A percentile compares a stretch with the other conserved stretches of the same genome.
These are phyloP conservation scores for Sterna hirundo DNA, from an alignment of 2,113 vertebrate genomes.

Conservation along the genomic window DNA sequence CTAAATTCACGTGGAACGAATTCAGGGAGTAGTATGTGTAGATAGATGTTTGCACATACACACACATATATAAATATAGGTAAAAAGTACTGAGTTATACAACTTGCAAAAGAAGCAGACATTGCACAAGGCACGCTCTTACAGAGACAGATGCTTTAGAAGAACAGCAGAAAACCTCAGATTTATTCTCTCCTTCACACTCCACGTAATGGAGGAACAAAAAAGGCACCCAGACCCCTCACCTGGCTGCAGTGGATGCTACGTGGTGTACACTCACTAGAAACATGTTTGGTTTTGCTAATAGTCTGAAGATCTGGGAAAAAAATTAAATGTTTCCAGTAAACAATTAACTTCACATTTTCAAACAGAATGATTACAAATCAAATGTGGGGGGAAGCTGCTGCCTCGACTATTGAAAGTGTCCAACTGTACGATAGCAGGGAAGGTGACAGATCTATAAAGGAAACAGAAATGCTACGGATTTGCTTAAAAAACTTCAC, in stretches of 20 bases:
- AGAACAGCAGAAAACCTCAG: not conserved
- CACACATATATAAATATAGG: not conserved
- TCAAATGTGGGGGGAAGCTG: accelerated
- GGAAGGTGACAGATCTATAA: not conserved
- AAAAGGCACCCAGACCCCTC: not conserved
- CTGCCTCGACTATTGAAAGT: not conserved
- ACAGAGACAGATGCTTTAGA: not conserved
- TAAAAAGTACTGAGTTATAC: not conserved
- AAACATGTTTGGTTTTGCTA: not conserved
- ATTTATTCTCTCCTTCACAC: not conserved
- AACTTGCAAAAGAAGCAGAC: not conserved
- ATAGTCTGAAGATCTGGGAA: not conserved
- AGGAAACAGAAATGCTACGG: not conserved
- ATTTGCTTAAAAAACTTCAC: not conserved
- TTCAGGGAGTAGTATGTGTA: not conserved
- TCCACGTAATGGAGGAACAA: not conserved
- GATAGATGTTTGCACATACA: not conserved
- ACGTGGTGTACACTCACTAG: not conserved
- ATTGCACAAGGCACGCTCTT: not conserved
- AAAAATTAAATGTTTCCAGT: not conserved
- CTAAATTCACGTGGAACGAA: not conserved
- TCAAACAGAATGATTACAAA: not conserved
- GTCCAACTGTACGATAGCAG: not conserved
- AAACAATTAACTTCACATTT: not conserved
- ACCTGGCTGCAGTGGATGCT: not conserved